A percentile compares a stretch with the other conserved stretches of the same genome.
These are phyloP conservation scores for Macquaria ambigua DNA, from an alignment of 2,113 vertebrate genomes.

Conservation along the genomic window DNA sequence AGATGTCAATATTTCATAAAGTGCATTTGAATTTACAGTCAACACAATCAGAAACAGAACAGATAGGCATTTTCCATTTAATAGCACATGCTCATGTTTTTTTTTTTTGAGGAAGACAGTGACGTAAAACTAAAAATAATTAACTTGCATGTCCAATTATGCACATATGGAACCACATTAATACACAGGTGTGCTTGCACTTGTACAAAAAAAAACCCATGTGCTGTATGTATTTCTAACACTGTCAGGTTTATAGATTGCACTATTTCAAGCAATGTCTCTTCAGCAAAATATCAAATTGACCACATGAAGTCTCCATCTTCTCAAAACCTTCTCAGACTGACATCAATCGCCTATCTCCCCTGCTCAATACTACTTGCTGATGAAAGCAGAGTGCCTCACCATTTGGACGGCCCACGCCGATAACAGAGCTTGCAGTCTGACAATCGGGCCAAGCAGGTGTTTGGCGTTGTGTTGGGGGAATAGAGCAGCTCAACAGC, in stretches of 20 bases:
- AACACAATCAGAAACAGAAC: background rate
- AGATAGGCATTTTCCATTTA: background rate
- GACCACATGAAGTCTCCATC: slow-evolving; percentile 36
- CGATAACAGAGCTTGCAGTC: slow-evolving; percentile 57
- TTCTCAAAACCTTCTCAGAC: slow-evolving; percentile 18
- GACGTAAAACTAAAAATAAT: slow-evolving; percentile 8
- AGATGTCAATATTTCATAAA: slow-evolving; percentile 25
- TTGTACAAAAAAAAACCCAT: background rate
- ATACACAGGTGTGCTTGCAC: background rate
- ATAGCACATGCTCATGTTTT: background rate
- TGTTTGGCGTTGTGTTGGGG: slow-evolving; percentile 74
- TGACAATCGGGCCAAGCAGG: slow-evolving; percentile 76
- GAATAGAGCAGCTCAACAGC: slow-evolving; percentile 74
- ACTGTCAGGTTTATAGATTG: background rate
- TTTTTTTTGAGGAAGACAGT: background rate
- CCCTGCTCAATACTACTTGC: slow-evolving; percentile 32
- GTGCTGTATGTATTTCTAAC: background rate
- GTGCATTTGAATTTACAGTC: slow-evolving; percentile 1
- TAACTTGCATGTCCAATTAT: background rate
- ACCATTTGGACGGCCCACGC: slow-evolving; percentile 61
- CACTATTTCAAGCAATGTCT: background rate
- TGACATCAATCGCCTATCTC: slow-evolving; percentile 38
- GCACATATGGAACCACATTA: background rate
- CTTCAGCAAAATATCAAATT: slow-evolving; percentile 15
- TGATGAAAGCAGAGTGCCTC: slow-evolving; percentile 66